phyloP scores from a whole-genome alignment of 2,797 vertebrate species.

The Halcyon smyrnensis region DNA sequence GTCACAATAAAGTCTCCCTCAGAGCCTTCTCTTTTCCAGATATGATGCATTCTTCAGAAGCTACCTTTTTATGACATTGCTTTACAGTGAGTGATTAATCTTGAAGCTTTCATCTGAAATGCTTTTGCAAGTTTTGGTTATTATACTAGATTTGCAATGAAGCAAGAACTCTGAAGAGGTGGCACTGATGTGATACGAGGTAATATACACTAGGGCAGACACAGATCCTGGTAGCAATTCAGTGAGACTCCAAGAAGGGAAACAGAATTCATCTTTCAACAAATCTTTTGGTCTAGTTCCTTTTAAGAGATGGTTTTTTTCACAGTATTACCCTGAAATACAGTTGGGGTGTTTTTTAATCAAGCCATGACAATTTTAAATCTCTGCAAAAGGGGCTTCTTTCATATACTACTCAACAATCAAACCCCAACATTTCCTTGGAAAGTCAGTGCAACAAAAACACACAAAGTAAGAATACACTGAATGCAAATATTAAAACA shows the following conservation, averaged over 20 bases:
- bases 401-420: neutral
- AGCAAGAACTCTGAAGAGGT: neutral
- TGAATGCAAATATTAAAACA: neutral
- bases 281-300: neutral
- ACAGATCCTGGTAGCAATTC: neutral
- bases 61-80: neutral
- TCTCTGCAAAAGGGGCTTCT: neutral
- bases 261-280: neutral
- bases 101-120: neutral
- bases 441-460: neutral
- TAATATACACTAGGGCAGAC: neutral
- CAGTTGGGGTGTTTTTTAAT: accelerated
- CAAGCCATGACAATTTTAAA: neutral
- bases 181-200: neutral
- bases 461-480: accelerated
- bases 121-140: neutral
- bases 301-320: neutral
- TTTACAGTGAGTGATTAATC: neutral
- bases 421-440: accelerated
- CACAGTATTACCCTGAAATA: neutral
- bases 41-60: neutral
- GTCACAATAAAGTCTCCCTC: neutral
- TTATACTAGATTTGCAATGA: neutral
- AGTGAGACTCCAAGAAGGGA: neutral
- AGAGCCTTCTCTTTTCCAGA: neutral